Evolutionary conservation across 1,140 invertebrate genomes (phyloP).

Genomic region (Delia radicum): DNA sequence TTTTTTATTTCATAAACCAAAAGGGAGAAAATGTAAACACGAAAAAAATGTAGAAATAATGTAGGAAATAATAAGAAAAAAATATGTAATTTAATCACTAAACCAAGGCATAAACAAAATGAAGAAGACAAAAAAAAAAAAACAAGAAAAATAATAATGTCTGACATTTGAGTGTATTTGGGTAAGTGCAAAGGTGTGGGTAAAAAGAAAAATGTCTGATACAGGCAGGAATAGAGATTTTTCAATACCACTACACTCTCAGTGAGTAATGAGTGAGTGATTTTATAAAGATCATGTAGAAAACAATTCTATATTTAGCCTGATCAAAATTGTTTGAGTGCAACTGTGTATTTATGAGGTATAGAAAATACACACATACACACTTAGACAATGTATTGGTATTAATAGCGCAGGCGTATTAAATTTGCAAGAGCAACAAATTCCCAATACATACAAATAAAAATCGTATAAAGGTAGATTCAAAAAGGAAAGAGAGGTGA

Average conservation of each 20-base stretch:
- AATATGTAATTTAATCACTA: neutral
- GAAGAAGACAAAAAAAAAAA: neutral
- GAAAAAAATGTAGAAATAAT: neutral
- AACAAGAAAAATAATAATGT: neutral
- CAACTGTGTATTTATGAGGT: neutral
- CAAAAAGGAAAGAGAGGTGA: neutral
- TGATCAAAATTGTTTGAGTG: neutral
- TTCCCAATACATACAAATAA: neutral
- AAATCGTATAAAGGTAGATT: neutral
- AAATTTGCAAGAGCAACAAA: neutral
- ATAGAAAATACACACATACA: neutral
- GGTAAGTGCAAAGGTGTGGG: no score
- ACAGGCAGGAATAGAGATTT: no score
- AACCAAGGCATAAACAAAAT: neutral
- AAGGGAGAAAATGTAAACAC: neutral
- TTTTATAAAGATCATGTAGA: neutral
- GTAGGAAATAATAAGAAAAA: neutral
- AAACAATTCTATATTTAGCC: neutral
- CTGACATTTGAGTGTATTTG: neutral
- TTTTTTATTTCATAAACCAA: no score
- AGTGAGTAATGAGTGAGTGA: no score
- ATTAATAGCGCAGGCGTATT: neutral
- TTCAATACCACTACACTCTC: no score
- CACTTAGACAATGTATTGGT: no score
- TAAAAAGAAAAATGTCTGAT: no score